Evolutionary conservation across 1,140 invertebrate species (phyloP), one percentile per base, ranked within the genome.

Genomic region (Scaptomyza graminum): DNA sequence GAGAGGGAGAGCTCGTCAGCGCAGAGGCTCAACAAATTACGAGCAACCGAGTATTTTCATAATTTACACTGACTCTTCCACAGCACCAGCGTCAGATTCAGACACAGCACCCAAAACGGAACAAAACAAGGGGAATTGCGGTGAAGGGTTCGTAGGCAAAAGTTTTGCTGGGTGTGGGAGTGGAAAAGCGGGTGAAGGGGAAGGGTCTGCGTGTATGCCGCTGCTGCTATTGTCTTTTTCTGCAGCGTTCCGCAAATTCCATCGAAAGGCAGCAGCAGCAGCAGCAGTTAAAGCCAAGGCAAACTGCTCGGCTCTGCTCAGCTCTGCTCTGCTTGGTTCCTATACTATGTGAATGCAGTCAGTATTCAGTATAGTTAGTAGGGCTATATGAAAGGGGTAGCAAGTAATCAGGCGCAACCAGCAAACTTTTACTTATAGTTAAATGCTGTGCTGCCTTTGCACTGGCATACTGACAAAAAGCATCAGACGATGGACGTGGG

Each of bases 351-450:
- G 39, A 31, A 28, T 62, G 47, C 18, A 22, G 18, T 5, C 18
- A 22, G 18, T 5, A 13, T 22, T 34, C 8, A 3, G 31, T 34
- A 9, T 34, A 9, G 31, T 9, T 9, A 34, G 31, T 7, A 12
- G 16, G 31, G 28, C 11, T n/a, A 12, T 18, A 34, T 60, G 31
- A 37, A 39, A 13, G 46, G 68, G 70, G 65, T 57, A 56, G 71
- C 56, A 74, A 74, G 74, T 77, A 77, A 77, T 74, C 74, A 74
- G 65, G 74, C 74, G 66, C 71, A 74, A 64, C 60, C 71, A 77
- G 61, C 74, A 77, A 77, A 77, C 74, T 77, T 77, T 77, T 77
- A 77, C 71, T 69, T 68, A 77, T 77, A 74, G 60, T 56, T 77
- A 77, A 77, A 77, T 77, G 74, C 74, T 64, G 71, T 55, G 61